Conservation (phyloP, 2,797 vertebrate genomes). For the Spea hammondii region DNA sequence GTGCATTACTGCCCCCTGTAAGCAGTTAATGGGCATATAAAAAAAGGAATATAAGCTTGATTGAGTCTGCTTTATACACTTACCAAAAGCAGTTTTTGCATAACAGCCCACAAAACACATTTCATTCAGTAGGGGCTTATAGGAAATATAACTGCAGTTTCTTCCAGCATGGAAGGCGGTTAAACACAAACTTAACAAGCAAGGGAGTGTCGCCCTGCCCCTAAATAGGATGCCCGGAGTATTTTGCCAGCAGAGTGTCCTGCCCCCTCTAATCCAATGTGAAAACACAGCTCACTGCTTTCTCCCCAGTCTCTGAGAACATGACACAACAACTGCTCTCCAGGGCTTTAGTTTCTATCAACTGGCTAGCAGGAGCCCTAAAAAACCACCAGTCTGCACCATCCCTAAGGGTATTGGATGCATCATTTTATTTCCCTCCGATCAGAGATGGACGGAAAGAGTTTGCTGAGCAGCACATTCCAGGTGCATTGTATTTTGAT, state of each 20-base stretch:
- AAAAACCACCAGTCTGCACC: conserved; percentile 67
- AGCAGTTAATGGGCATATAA: too few species aligned
- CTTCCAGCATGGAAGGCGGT: background rate
- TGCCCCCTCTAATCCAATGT: background rate
- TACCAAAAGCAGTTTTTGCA: background rate
- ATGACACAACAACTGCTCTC: conserved; percentile 77
- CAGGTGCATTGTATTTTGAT: conserved; percentile 84
- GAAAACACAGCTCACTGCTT: background rate
- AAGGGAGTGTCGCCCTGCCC: background rate
- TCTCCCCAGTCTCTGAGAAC: conserved; percentile 14
- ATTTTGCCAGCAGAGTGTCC: background rate
- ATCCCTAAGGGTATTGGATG: conserved; percentile 78
- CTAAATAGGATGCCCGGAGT: background rate
- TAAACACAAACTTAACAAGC: background rate
- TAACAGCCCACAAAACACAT: background rate
- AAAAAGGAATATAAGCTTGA: too few species aligned
- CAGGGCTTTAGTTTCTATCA: conserved; percentile 75
- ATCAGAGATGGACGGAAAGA: conserved; percentile 77
- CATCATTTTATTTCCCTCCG: conserved; percentile 82
- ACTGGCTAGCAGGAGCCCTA: conserved; percentile 82
- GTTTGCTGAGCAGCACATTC: conserved; percentile 79
- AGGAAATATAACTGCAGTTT: background rate
- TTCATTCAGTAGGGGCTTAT: background rate
- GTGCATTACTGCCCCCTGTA: too few species aligned
- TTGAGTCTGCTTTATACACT: too few species aligned